Base-by-base conservation (phyloP, 2,888 invertebrate species). In the Pedicia rivosa region DNA sequence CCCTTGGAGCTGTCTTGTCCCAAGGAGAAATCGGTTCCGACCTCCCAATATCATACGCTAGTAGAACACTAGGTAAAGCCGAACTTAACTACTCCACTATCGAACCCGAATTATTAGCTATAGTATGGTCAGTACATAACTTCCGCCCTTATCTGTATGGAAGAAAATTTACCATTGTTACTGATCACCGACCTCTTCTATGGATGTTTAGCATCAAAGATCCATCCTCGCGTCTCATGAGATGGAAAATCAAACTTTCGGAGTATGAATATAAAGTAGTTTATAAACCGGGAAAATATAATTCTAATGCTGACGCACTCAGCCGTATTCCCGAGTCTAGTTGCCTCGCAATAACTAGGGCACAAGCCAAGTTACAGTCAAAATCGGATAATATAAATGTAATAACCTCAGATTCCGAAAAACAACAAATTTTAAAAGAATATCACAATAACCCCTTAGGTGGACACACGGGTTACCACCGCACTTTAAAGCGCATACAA, bases 101-200 rank as follows among this genome's bases (percentile, higher is more conserved):
- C 9, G 35, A 35, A 17, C 24, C 24, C 27, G 50, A 26, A 25
- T n/a, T 35, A 16, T 16, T 35, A 3, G n/a, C n/a, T 9, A 26
- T 35, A 35, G 26, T 35, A 14, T 35, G 26, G 35, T 25, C 25
- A 14, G 7, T 35, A 5, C 24, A 25, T 29, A 42, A 50, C 34
- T 50, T 49, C 35, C 24, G 46, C 27, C 48, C 46, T 2, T 51
- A 52, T 36, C 9, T 52, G 6, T 48, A 45, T 35, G 49, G 49
- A 2, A n/a, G n/a, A n/a, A n/a, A n/a, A n/a, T n/a, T n/a, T n/a
- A 44, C 36, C 24, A 41, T 52, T 2, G 40, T 47, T 5, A 52
- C 48, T 1, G 52, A 53, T 35, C 50, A 53, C 36, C 45, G 46
- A 35, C 48, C 50, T 2, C 40, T 52, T 2, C 32, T 41, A 25